phyloP scores from a whole-genome alignment of 2,113 vertebrate species.

The Tragelaphus scriptus region DNA sequence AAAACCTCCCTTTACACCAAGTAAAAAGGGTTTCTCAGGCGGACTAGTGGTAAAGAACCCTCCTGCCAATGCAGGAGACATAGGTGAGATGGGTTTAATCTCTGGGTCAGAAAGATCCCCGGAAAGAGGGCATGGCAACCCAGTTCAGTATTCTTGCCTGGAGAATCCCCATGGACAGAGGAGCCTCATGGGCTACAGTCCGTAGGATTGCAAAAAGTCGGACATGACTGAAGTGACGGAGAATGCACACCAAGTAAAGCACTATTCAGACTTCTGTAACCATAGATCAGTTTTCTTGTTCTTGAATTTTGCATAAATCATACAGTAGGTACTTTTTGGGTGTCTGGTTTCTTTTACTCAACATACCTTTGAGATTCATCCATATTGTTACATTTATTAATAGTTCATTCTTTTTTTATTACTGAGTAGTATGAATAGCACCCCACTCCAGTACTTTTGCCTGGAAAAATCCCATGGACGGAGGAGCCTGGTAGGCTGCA shows the following conservation, averaged over 20 bases:
- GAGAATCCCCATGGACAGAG: background rate
- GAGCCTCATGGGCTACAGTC: background rate
- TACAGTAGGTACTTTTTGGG: background rate
- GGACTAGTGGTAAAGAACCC: background rate
- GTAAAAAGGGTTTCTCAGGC: background rate
- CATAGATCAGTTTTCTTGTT: background rate
- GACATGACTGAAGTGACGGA: background rate
- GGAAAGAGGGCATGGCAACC: background rate
- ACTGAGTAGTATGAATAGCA: background rate
- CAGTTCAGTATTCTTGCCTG: background rate
- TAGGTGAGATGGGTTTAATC: background rate
- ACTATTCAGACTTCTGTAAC: background rate
- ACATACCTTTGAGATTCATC: background rate
- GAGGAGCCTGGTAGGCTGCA: no score
- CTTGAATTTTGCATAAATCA: background rate
- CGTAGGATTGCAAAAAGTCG: background rate
- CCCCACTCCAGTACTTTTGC: no score
- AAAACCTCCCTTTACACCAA: background rate
- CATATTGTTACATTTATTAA: conserved; percentile 1
- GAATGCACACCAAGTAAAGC: background rate
- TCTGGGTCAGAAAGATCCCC: background rate
- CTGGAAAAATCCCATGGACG: no score
- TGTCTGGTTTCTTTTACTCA: conserved; percentile 5
- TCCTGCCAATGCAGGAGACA: background rate
- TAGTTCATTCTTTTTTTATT: background rate